phyloP scores from a whole-genome alignment of 2,113 vertebrate species.

The Sylvilagus bachmani region DNA sequence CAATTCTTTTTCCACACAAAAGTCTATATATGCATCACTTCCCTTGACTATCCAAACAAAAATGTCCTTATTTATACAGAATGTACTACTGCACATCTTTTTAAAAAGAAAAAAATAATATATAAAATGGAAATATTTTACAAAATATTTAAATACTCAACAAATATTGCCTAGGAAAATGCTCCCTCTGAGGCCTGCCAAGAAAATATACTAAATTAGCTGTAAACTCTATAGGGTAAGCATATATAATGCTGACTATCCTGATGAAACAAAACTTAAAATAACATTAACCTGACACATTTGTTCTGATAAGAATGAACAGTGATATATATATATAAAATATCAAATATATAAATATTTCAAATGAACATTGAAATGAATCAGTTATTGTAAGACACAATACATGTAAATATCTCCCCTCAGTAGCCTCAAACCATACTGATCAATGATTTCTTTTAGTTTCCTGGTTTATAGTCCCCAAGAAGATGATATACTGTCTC shows the following conservation, averaged over 20 bases:
- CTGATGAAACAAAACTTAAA: constrained; percentile 41
- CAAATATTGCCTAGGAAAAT: constrained; percentile 7
- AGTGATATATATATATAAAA: background rate
- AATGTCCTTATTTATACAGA: background rate
- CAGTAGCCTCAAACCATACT: background rate
- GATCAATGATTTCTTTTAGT: background rate
- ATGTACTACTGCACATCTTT: background rate
- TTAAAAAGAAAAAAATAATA: background rate
- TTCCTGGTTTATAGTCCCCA: background rate
- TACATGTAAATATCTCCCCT: background rate
- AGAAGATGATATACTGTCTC: background rate
- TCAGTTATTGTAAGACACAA: background rate
- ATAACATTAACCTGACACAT: background rate
- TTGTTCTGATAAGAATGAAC: constrained; percentile 42
- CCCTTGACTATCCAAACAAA: background rate
- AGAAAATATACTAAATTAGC: constrained; percentile 14
- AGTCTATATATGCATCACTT: background rate
- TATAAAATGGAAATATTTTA: constrained; percentile 3
- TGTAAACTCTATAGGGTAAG: constrained; percentile 11
- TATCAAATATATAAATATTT: too few relatives aligned
- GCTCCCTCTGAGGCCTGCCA: background rate
- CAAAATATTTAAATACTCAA: background rate
- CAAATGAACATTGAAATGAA: background rate
- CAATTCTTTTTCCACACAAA: background rate
- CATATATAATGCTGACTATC: background rate